A percentile compares a stretch with the other conserved stretches of the same genome.
These are phyloP conservation scores for Beaufortia kweichowensis DNA, from an alignment of 2,113 vertebrate species.

Conservation along the genomic window DNA sequence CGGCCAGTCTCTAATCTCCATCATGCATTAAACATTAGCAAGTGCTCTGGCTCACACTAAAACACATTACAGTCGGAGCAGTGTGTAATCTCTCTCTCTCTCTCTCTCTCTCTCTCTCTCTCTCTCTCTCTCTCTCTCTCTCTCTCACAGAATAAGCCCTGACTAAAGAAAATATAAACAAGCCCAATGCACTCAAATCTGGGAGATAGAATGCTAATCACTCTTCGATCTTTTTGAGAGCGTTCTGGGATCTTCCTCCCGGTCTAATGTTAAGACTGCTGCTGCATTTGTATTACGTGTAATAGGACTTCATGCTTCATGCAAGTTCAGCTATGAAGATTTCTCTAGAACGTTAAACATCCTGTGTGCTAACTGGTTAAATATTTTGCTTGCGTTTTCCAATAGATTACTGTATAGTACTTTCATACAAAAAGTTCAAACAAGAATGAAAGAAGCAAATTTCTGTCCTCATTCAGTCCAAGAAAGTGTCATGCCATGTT, in stretches of 20 bases:
- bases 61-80: constrained; percentile 22
- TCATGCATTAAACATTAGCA: constrained; percentile 34
- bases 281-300: neutral
- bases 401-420: no score
- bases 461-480: no score
- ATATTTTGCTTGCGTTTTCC: no score
- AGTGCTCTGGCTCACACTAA: neutral
- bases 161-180: constrained; percentile 21
- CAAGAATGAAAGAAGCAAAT: no score
- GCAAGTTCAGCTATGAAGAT: no score
- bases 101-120: no score
- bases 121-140: no score
- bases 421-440: no score
- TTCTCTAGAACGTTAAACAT: no score
- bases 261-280: neutral
- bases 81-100: constrained; percentile 25
- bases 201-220: neutral
- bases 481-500: no score
- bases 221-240: neutral
- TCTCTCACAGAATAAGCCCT: constrained; percentile 12
- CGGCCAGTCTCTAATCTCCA: constrained; percentile 15
- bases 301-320: neutral
- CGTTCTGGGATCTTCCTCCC: neutral
- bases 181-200: constrained; percentile 13
- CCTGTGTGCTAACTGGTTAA: no score